phyloP scores from a whole-genome alignment of 2,113 vertebrate genomes.

The Hippocampus comes region DNA sequence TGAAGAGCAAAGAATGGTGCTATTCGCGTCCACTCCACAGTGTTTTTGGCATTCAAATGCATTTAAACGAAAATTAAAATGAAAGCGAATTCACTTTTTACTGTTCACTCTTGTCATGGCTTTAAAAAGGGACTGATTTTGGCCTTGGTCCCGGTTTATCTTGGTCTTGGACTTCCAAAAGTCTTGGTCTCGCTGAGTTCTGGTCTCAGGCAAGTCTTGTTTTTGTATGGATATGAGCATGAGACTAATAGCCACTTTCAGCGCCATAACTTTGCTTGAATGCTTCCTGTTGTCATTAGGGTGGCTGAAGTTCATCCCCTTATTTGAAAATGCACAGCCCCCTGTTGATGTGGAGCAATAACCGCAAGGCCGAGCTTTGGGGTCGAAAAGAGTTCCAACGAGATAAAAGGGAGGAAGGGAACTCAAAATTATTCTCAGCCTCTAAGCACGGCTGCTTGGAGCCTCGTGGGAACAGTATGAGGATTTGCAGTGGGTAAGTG shows the following conservation, averaged over 20 bases:
- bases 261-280: slow-evolving; percentile 56
- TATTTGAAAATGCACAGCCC: slow-evolving; percentile 20
- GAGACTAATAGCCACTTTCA: neutral
- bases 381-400: slow-evolving; percentile 36
- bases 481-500: neutral
- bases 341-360: slow-evolving; percentile 33
- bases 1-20: too few relatives aligned
- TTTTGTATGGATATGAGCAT: too few relatives aligned
- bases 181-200: too few relatives aligned
- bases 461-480: slow-evolving; percentile 28
- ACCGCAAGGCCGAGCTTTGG: slow-evolving; percentile 29
- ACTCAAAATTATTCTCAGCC: slow-evolving; percentile 32
- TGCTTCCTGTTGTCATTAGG: slow-evolving; percentile 52
- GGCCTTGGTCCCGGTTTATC: too few relatives aligned
- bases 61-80: too few relatives aligned
- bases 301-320: slow-evolving; percentile 18
- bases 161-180: too few relatives aligned
- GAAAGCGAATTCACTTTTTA: too few relatives aligned
- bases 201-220: too few relatives aligned
- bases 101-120: too few relatives aligned
- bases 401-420: slow-evolving; percentile 33
- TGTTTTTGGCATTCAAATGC: too few relatives aligned
- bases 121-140: too few relatives aligned
- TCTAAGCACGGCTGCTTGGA: slow-evolving; percentile 5
- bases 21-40: too few relatives aligned